Evolutionary conservation across 2,888 invertebrate species (phyloP).

Genomic region (Bellardia bayeri): DNA sequence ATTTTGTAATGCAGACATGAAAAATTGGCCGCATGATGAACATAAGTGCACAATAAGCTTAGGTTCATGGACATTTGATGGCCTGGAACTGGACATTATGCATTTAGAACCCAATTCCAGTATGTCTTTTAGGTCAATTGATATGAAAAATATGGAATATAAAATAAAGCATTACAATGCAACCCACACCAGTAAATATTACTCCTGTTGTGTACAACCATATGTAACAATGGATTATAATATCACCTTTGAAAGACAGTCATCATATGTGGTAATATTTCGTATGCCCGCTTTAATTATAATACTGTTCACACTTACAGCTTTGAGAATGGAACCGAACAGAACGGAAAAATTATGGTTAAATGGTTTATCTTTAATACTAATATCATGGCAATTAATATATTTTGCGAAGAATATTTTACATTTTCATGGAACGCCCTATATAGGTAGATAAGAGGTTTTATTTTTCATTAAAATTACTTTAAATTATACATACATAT

Average conservation of each 20-base stretch:
- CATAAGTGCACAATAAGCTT: slow-evolving; percentile 88
- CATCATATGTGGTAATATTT: slow-evolving; percentile 86
- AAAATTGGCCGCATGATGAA: slow-evolving; percentile 90
- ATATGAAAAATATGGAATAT: slow-evolving; percentile 78
- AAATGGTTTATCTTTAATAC: slow-evolving; percentile 86
- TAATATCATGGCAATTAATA: slow-evolving; percentile 86
- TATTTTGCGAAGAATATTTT: slow-evolving; percentile 86
- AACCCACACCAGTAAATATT: slow-evolving; percentile 77
- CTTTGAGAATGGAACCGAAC: slow-evolving; percentile 87
- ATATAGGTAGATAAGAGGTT: slow-evolving; percentile 79
- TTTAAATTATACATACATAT: not conserved
- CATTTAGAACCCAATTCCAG: slow-evolving; percentile 71
- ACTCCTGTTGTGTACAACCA: slow-evolving; percentile 86
- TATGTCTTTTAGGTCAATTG: slow-evolving; percentile 72
- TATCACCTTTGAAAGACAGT: slow-evolving; percentile 85
- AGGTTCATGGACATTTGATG: slow-evolving; percentile 89
- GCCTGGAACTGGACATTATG: slow-evolving; percentile 86
- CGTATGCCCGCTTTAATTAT: slow-evolving; percentile 86
- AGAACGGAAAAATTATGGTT: slow-evolving; percentile 87
- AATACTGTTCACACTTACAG: slow-evolving; percentile 85
- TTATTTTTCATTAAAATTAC: not conserved
- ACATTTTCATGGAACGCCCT: slow-evolving; percentile 80
- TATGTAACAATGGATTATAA: slow-evolving; percentile 85
- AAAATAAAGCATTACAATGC: slow-evolving; percentile 83
- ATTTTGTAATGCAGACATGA: slow-evolving; percentile 87